A percentile compares a stretch with the other conserved stretches of the same genome.
phyloP scores from a whole-genome alignment of 2,888 invertebrate species.

The Gari tellinella region DNA sequence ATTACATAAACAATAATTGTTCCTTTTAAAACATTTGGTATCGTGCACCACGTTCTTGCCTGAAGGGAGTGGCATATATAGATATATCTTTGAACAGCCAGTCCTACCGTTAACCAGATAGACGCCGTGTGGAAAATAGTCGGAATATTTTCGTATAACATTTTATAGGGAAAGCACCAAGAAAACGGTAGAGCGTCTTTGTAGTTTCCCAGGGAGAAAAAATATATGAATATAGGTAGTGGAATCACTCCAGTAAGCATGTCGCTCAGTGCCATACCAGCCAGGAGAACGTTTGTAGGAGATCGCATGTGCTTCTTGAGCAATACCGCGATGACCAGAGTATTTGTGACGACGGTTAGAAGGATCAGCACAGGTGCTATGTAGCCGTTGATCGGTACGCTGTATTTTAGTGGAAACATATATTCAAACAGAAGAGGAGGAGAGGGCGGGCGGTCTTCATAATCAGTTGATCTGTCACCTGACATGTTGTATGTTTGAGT shows the following conservation, averaged over 20 bases:
- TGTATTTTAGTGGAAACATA: slow-evolving; percentile 64
- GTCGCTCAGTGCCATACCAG: slow-evolving; percentile 98
- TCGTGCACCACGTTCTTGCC: slow-evolving; percentile 90
- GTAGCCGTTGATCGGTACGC: slow-evolving; percentile 89
- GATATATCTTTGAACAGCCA: slow-evolving; percentile 96
- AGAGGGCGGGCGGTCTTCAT: no score
- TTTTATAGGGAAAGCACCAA: slow-evolving; percentile 90
- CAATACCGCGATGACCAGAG: slow-evolving; percentile 94
- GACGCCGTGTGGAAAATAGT: slow-evolving; percentile 94
- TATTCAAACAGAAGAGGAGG: no score
- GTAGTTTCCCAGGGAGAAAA: slow-evolving; percentile 95
- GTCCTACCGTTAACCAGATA: slow-evolving; percentile 95
- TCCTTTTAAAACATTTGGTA: slow-evolving; percentile 89
- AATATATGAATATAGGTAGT: slow-evolving; percentile 91
- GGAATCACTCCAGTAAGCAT: slow-evolving; percentile 90
- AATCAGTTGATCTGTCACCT: no score
- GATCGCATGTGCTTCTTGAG: slow-evolving; percentile 96
- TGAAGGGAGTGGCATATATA: slow-evolving; percentile 97
- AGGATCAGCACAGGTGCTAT: slow-evolving; percentile 93
- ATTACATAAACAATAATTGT: slow-evolving; percentile 91
- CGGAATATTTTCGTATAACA: slow-evolving; percentile 78
- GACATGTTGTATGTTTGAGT: no score
- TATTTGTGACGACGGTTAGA: slow-evolving; percentile 95
- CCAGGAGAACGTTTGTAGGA: slow-evolving; percentile 95
- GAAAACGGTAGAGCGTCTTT: slow-evolving; percentile 91